Percentiles rank a stretch among this genome's conserved stretches.
phyloP scores from a whole-genome alignment of 2,113 vertebrate genomes.

The Talpa occidentalis region DNA sequence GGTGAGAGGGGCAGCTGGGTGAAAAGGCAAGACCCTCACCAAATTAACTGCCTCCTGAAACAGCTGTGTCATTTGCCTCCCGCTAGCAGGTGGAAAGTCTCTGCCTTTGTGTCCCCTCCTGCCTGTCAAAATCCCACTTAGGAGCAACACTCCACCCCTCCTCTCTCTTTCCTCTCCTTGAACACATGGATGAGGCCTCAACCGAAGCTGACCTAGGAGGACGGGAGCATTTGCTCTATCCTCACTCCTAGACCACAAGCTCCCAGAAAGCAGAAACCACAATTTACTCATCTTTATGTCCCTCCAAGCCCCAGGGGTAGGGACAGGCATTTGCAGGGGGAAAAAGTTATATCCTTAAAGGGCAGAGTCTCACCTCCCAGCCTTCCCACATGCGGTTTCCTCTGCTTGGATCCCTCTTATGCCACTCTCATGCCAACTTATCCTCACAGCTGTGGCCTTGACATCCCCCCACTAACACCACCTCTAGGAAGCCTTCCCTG shows the following conservation, averaged over 20 bases:
- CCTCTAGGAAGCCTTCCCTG: not conserved
- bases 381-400: not conserved
- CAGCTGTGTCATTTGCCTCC: not conserved
- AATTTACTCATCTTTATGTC: not conserved
- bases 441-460: not conserved
- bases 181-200: not conserved
- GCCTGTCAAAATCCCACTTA: not conserved
- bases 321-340: no score
- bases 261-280: not conserved
- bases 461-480: not conserved
- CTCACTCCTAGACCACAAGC: not conserved
- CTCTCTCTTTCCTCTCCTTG: not conserved
- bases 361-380: not conserved
- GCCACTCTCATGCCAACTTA: no score
- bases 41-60: not conserved
- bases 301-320: not conserved
- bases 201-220: not conserved
- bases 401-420: not conserved
- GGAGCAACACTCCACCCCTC: not conserved
- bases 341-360: not conserved
- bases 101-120: not conserved
- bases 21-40: not conserved
- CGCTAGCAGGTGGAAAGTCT: not conserved
- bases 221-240: not conserved
- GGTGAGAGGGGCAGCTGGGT: not conserved